Evolutionary conservation across 2,113 vertebrate genomes (phyloP).

Genomic region (Columba livia): DNA sequence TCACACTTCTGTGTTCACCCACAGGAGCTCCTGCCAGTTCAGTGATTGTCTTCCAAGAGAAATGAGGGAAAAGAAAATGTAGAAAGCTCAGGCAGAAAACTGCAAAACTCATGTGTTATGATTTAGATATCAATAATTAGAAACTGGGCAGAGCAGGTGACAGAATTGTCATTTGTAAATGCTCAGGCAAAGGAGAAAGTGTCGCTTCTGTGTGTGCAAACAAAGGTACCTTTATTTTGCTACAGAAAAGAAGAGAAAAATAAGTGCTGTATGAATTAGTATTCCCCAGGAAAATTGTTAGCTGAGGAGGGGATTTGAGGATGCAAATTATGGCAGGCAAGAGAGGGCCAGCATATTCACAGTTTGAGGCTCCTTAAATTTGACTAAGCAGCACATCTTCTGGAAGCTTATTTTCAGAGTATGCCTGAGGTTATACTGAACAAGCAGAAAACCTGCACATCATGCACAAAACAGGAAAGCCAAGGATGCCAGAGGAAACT

Average conservation of each 20-base stretch:
- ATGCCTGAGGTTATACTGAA: neutral
- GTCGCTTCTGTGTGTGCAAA: neutral
- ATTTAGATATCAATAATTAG: neutral
- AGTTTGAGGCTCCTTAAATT: neutral
- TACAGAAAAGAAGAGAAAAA: neutral
- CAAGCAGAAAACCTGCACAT: neutral
- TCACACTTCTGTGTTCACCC: neutral
- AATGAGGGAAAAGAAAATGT: neutral
- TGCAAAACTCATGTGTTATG: neutral
- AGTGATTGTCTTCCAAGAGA: neutral
- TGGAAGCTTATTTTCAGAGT: neutral
- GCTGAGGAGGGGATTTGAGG: neutral
- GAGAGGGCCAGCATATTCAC: neutral
- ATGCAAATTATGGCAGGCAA: neutral
- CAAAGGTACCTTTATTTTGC: neutral
- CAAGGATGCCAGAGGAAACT: neutral
- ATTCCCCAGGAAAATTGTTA: neutral
- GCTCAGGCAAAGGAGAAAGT: neutral
- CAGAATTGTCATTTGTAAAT: neutral
- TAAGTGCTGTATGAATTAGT: neutral
- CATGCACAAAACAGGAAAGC: neutral
- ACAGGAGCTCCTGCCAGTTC: neutral
- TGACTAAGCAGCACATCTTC: neutral
- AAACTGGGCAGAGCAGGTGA: neutral
- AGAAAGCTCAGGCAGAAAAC: neutral